Base-by-base conservation (phyloP, 2,888 invertebrate species). In the Melipona bicolor region DNA sequence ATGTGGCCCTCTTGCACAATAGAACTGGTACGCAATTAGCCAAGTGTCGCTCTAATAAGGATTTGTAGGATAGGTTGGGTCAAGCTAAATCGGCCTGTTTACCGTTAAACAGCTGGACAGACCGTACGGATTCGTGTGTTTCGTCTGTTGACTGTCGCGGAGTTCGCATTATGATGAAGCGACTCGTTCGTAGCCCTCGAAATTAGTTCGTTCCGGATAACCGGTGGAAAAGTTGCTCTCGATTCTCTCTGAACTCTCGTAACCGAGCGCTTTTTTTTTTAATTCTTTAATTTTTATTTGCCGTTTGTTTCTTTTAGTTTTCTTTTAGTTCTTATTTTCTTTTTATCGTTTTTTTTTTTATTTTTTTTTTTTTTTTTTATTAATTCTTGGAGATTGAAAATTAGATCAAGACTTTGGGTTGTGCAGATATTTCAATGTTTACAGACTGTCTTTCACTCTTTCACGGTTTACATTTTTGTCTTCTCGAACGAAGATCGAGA, bases 11-110 rank as follows among this genome's bases (percentile, higher is more conserved):
- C 72, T 59, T 52, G 61, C 77, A 79, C 81, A 50, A 74, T 64
- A 77, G 77, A 83, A 64, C 78, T 64, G 74, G 59, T 50, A 59
- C 68, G 85, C 87, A 87, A 88, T 87, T 87, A 87, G 88, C 88
- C 85, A 77, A 85, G 85, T 85, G 87, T 85, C 82, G 85, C 79
- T 85, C 85, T 87, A 88, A 87, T 88, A 87, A 88, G 85, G 82
- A 87, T 87, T 87, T 87, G 85, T 87, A 79, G 81, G 79, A 77
- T 68, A 77, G 73, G 61, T 77, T 77, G 74, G 78, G 77, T 64
- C 84, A 70, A 59, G 80, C 52, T 81, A 72, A 88, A 87, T 81
- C 79, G 79, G 27, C 43, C 78, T 82, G 78, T 87, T 87, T 79
- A 85, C 71, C 61, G 77, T 68, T 82, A 79, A 85, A 77, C 82